phyloP scores from a whole-genome alignment of 2,888 invertebrate species.

The Bellardia bayeri region DNA sequence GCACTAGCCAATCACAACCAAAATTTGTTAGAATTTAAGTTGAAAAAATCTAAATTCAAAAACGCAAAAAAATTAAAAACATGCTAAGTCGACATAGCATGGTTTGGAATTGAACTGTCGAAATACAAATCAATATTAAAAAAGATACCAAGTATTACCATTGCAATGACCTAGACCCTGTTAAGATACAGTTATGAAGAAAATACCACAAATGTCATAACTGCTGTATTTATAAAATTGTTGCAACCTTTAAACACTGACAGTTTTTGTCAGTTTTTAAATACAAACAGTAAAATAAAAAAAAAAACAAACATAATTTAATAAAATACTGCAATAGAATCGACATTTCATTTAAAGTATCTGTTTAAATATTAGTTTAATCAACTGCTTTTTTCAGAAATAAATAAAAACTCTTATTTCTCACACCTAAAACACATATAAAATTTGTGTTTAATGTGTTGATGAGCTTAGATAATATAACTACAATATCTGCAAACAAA shows the following conservation, averaged over 20 bases:
- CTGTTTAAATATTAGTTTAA: neutral
- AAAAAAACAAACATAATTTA: neutral
- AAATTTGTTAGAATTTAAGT: too few species aligned
- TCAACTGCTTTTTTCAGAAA: neutral
- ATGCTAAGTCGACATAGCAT: too few species aligned
- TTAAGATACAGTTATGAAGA: neutral
- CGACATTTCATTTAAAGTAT: neutral
- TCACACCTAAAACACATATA: neutral
- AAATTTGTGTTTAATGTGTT: constrained; percentile 47
- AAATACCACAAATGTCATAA: constrained; percentile 4
- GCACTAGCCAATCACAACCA: too few species aligned
- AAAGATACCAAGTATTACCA: neutral
- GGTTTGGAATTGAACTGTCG: too few species aligned
- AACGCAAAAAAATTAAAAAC: too few species aligned
- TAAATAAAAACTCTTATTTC: constrained; percentile 2
- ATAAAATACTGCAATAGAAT: neutral
- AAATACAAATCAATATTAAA: too few species aligned
- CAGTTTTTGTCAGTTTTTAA: neutral
- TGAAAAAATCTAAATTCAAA: too few species aligned
- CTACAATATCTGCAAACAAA: constrained; percentile 14
- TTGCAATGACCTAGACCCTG: neutral
- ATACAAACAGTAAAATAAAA: neutral
- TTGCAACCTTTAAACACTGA: neutral
- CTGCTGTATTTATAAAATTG: neutral
- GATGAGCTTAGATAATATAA: constrained; percentile 69